Base-by-base conservation (phyloP, 2,888 invertebrate genomes). In the Chrysina gloriosa region DNA sequence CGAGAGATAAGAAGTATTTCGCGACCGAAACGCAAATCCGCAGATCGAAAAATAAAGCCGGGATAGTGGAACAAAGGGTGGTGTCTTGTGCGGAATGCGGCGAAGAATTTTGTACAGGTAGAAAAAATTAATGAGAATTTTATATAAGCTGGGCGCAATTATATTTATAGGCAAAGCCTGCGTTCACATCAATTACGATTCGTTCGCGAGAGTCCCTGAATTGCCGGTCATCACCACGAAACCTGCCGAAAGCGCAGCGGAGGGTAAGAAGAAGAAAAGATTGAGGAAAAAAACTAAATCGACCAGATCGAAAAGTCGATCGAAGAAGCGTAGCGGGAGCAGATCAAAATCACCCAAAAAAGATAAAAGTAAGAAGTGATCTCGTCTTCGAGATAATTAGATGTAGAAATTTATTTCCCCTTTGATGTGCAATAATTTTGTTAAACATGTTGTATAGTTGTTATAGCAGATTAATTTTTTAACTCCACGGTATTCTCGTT, bases 71-170 rank as follows among this genome's bases (percentile, higher is more conserved):
- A 81, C 92, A 90, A 19, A 87, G 92, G 73, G 88, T 91, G 29
- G 85, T 91, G 63, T 89, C 90, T 63, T 95, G 95, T 80, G 81
- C 85, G 0, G 93, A 94, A 78, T 95, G 95, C 76, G 92, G 92
- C 3, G 94, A 94, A 81, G 95, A 95, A 83, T 92, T 92, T 84
- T 95, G 95, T 81, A 89, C 89, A 79, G 91, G 91, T 89, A 83
- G 77, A 27, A 27, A 6, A 19, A 16, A 36, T 5, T 11, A 27
- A 6, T 0, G 5, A 21, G 2, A 14, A n/a, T n/a, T n/a, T n/a
- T n/a, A n/a, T n/a, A n/a, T n/a, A n/a, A n/a, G n/a, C n/a, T n/a
- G n/a, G n/a, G n/a, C n/a, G n/a, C n/a, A n/a, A n/a, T n/a, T 50
- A 19, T 39, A 16, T 69, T 79, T 78, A 73, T 77, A 78, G 86